These are phyloP conservation scores for Cryptotermes secundus DNA, from an alignment of 1,140 invertebrate species.

Conservation along the genomic window DNA sequence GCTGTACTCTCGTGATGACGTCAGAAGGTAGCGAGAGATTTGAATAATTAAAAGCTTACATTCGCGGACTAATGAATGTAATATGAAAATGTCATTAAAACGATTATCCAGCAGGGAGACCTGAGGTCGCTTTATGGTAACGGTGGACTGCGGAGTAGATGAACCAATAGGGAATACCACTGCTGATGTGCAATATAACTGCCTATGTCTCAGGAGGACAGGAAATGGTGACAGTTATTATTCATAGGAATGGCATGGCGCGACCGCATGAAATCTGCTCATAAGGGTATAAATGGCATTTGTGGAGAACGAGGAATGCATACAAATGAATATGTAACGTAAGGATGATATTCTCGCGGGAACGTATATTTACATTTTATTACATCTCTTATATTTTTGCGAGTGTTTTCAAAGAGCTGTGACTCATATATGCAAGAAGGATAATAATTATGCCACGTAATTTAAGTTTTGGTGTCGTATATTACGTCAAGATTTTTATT, in stretches of 20 bases:
- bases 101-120: neutral
- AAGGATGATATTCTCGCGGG: neutral
- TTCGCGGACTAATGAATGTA: constrained; percentile 16
- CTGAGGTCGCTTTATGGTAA: neutral
- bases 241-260: neutral
- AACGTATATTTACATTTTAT: neutral
- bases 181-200: neutral
- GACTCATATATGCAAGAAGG: too few relatives aligned
- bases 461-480: too few relatives aligned
- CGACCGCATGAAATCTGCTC: neutral
- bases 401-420: too few relatives aligned
- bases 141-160: neutral
- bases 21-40: constrained; percentile 1
- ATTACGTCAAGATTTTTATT: too few relatives aligned
- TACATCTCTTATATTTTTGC: too few relatives aligned
- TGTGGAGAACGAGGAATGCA: neutral
- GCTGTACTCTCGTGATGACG: neutral
- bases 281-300: neutral
- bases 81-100: neutral
- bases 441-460: too few relatives aligned
- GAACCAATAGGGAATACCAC: neutral
- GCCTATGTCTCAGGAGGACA: neutral
- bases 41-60: constrained; percentile 14
- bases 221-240: neutral
- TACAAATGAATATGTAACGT: neutral